A percentile compares a stretch with the other conserved stretches of the same genome.
Conservation (phyloP, 2,113 vertebrate species). For the Chamaea fasciata region DNA sequence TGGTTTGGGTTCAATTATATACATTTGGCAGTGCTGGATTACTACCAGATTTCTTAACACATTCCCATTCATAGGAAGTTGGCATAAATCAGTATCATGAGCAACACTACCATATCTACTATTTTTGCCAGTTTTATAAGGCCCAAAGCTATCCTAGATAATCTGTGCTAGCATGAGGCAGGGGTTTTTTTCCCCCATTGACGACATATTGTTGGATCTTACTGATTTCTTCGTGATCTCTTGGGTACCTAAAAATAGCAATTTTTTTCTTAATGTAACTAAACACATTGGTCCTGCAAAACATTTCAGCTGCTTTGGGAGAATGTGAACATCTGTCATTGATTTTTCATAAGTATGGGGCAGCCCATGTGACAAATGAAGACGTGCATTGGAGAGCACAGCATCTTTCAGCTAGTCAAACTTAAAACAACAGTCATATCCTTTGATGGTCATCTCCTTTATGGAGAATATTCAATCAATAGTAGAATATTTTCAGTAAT, state of each 20-base stretch:
- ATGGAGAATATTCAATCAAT: not conserved
- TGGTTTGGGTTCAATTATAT: not conserved
- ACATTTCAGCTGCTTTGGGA: not conserved
- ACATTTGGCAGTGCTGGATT: not conserved
- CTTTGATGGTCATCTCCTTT: not conserved
- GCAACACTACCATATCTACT: not conserved
- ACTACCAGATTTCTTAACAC: not conserved
- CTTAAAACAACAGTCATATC: not conserved
- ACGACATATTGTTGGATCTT: not conserved
- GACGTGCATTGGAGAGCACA: not conserved
- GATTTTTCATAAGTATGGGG: not conserved
- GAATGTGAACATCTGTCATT: not conserved
- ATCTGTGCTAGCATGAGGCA: not conserved
- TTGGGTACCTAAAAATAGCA: not conserved
- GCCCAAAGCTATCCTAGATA: not conserved
- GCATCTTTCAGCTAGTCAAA: not conserved
- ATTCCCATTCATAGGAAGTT: not conserved
- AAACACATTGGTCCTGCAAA: not conserved
- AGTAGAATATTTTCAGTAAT: not conserved
- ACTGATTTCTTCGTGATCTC: not conserved
- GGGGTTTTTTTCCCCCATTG: rapidly evolving
- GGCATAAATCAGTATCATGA: not conserved
- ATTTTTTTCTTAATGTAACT: not conserved
- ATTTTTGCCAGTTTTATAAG: not conserved
- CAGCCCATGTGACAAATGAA: not conserved